These are phyloP conservation scores for Torymus tubicola DNA, from an alignment of 2,888 invertebrate species.

Conservation along the genomic window DNA sequence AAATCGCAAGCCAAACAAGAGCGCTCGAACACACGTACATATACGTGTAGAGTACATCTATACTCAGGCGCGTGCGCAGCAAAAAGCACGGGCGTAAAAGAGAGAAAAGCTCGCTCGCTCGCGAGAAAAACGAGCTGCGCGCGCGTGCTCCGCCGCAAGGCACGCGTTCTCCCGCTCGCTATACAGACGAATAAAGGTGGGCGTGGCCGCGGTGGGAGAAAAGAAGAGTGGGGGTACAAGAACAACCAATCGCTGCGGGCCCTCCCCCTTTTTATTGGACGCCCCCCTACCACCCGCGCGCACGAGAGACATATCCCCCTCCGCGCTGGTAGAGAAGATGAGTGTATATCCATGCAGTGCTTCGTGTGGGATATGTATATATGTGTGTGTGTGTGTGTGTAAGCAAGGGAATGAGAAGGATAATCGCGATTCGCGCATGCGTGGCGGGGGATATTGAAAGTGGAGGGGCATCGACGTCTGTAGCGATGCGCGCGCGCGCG, in stretches of 20 bases:
- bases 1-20: conserved; percentile 19
- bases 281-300: conserved; percentile 58
- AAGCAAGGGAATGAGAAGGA: too few species aligned
- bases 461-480: too few species aligned
- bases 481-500: neutral
- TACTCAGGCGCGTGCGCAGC: neutral
- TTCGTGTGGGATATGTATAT: conserved; percentile 16
- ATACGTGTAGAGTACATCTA: too few species aligned
- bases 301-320: conserved; percentile 47
- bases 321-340: conserved; percentile 64
- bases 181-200: conserved; percentile 65
- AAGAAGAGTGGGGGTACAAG: conserved; percentile 10
- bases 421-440: conserved; percentile 4
- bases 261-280: conserved; percentile 63
- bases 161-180: conserved; percentile 1
- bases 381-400: neutral
- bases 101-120: neutral
- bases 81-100: neutral
- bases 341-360: neutral
- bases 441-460: neutral
- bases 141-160: neutral
- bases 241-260: conserved; percentile 66
- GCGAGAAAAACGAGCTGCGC: conserved; percentile 3
- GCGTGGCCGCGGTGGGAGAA: conserved; percentile 64
- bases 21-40: neutral